Evolutionary conservation across 2,888 invertebrate species (phyloP).

Genomic region (Callinectes sapidus): DNA sequence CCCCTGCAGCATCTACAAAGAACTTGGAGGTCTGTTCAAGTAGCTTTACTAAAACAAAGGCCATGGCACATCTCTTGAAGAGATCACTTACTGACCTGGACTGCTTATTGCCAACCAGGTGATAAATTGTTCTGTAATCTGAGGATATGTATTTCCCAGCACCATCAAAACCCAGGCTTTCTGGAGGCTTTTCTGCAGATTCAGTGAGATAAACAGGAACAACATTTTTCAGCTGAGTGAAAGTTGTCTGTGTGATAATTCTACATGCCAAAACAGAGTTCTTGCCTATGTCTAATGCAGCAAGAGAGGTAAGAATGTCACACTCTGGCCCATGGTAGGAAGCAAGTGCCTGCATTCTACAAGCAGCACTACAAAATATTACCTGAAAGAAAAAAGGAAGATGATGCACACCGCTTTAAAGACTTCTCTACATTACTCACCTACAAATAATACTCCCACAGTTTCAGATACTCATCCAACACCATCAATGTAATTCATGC

Average conservation of each 20-base stretch:
- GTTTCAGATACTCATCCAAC: background rate
- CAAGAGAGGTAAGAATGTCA: slow-evolving; percentile 52
- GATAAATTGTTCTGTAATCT: slow-evolving; percentile 71
- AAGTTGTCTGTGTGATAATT: slow-evolving; percentile 60
- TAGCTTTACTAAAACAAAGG: slow-evolving; percentile 58
- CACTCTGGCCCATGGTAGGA: slow-evolving; percentile 65
- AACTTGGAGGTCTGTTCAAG: slow-evolving; percentile 52
- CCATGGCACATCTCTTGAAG: slow-evolving; percentile 70
- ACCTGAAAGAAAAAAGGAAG: slow-evolving; percentile 59
- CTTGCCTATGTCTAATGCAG: slow-evolving; percentile 68
- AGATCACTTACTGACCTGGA: slow-evolving; percentile 67
- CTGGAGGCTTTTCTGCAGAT: slow-evolving; percentile 28
- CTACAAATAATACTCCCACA: slow-evolving; percentile 12
- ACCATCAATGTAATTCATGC: background rate
- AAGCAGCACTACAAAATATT: slow-evolving; percentile 66
- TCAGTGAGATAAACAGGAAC: slow-evolving; percentile 45
- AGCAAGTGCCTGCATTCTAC: slow-evolving; percentile 46
- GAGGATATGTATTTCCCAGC: slow-evolving; percentile 60
- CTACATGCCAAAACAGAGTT: slow-evolving; percentile 66
- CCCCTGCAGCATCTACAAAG: slow-evolving; percentile 40
- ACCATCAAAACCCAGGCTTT: slow-evolving; percentile 50
- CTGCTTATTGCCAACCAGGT: slow-evolving; percentile 66
- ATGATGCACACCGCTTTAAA: background rate
- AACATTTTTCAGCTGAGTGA: slow-evolving; percentile 43
- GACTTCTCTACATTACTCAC: background rate